These are phyloP conservation scores for Benitochromis conjunctus DNA, from an alignment of 2,113 vertebrate genomes.

Conservation along the genomic window DNA sequence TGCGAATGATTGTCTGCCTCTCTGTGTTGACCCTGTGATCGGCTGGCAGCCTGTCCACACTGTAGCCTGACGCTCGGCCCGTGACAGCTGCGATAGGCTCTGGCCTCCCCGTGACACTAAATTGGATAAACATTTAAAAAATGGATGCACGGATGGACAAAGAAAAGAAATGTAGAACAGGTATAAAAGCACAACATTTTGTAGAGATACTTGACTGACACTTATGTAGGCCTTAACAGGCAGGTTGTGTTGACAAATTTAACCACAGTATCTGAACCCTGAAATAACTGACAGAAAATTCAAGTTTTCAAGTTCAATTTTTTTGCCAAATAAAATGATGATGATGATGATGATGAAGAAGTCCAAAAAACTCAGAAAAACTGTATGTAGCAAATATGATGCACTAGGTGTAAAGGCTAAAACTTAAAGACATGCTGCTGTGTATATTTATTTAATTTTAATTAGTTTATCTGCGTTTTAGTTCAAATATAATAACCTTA, in stretches of 20 bases:
- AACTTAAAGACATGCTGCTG: not conserved
- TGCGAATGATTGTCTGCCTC: not conserved
- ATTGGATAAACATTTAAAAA: not conserved
- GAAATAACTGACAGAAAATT: not conserved
- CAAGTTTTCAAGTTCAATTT: not conserved
- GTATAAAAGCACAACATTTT: not conserved
- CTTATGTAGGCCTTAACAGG: not conserved
- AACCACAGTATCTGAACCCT: not conserved
- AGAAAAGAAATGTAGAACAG: not conserved
- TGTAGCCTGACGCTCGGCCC: not conserved
- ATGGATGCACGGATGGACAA: not conserved
- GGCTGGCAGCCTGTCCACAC: not conserved
- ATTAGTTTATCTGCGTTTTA: not conserved
- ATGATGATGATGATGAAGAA: not conserved
- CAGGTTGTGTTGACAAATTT: not conserved
- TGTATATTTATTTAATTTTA: not conserved
- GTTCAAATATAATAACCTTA: not conserved
- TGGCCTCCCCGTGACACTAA: not conserved
- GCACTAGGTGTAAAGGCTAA: not conserved
- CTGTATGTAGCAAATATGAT: not conserved
- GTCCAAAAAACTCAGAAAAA: not conserved
- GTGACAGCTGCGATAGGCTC: not conserved
- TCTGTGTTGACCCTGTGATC: not conserved
- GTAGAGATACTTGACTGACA: not conserved
- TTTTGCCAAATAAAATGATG: not conserved